These are phyloP conservation scores for Ephydatia muelleri DNA, from an alignment of 37 sponge, comb jelly and placozoan genomes.

Conservation along the genomic window DNA sequence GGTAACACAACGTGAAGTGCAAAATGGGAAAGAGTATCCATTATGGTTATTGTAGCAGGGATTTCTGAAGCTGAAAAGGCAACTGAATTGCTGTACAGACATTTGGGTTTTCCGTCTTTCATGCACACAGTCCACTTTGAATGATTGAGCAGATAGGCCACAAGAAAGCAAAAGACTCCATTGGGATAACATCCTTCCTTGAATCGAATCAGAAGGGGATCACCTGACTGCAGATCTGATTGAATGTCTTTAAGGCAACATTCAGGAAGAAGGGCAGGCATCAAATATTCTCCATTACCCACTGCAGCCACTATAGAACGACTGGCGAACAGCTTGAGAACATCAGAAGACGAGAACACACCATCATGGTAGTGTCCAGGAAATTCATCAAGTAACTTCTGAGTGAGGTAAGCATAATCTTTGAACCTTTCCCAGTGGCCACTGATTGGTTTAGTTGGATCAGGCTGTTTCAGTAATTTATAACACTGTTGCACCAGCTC, in stretches of 20 bases:
- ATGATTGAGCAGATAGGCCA: background rate
- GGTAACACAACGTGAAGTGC: too few species aligned
- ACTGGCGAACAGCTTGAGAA: conserved; percentile 1
- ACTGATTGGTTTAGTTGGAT: background rate
- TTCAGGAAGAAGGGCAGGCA: background rate
- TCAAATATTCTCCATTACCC: background rate
- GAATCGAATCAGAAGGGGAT: background rate
- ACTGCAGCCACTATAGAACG: background rate
- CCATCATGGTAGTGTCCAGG: background rate
- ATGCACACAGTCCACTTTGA: background rate
- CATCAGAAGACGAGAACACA: background rate
- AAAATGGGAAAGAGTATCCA: too few species aligned
- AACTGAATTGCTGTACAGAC: too few species aligned
- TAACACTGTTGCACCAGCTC: background rate
- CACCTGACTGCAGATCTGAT: too few species aligned
- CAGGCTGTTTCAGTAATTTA: background rate
- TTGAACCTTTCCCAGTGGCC: background rate
- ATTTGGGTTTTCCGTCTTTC: background rate
- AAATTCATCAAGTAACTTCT: background rate
- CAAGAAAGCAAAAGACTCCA: background rate
- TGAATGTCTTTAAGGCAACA: background rate
- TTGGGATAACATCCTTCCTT: background rate
- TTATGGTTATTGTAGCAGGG: too few species aligned
- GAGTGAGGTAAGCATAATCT: background rate
- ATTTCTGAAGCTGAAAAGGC: too few species aligned